phyloP scores from a whole-genome alignment of 2,113 vertebrate species.

The Dermatemys mawii region DNA sequence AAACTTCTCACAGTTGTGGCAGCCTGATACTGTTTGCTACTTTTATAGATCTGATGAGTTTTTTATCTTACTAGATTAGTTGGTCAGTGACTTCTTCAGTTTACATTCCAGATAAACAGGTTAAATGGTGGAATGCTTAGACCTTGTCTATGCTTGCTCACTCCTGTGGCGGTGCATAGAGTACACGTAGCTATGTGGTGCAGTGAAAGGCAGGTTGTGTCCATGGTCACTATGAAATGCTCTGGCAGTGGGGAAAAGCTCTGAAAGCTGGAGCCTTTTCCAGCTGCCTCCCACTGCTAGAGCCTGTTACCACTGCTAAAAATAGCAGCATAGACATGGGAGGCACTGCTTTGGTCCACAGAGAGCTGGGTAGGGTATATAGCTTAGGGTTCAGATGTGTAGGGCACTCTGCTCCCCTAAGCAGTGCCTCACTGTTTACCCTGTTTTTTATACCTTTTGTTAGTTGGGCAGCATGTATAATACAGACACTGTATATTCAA shows the following conservation, averaged over 20 bases:
- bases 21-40: not conserved
- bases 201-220: not conserved
- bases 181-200: too few relatives aligned
- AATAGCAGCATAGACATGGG: not conserved
- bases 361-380: not conserved
- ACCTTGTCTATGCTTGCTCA: not conserved
- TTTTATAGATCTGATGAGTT: fast-evolving
- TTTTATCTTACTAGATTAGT: not conserved
- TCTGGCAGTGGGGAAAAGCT: not conserved
- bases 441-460: not conserved
- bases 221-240: too few relatives aligned
- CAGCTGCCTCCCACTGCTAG: fast-evolving
- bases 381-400: not conserved
- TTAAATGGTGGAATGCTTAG: not conserved
- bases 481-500: too few relatives aligned
- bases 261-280: fast-evolving
- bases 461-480: too few relatives aligned
- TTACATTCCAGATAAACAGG: not conserved
- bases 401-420: not conserved
- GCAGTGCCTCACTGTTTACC: not conserved
- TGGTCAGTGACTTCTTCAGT: not conserved
- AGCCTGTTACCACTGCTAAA: not conserved
- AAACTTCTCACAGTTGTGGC: fast-evolving
- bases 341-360: not conserved
- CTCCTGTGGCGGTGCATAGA: not conserved